These are phyloP conservation scores for Rhizomys pruinosus DNA, from an alignment of 2,113 vertebrate genomes.

Conservation along the genomic window DNA sequence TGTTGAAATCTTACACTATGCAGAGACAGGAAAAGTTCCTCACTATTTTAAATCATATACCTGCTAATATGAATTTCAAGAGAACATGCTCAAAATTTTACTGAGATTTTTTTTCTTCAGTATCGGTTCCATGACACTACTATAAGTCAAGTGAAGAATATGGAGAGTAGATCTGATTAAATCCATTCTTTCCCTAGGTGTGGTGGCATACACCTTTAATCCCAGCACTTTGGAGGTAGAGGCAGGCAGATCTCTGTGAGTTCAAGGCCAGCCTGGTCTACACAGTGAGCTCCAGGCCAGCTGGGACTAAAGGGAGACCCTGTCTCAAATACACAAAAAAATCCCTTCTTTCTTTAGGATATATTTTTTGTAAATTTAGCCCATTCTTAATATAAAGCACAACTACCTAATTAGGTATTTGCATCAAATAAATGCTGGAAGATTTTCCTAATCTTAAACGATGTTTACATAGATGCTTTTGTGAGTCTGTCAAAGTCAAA, in stretches of 20 bases:
- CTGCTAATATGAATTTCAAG: not conserved
- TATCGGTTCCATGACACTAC: not conserved
- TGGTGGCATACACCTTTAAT: no score
- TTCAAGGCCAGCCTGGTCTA: no score
- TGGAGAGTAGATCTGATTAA: conserved; percentile 26
- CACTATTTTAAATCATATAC: not conserved
- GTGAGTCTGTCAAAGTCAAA: conserved; percentile 46
- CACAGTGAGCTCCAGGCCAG: no score
- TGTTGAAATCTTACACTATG: not conserved
- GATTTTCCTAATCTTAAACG: conserved; percentile 5
- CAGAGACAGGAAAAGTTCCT: not conserved
- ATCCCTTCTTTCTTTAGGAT: not conserved
- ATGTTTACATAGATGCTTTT: not conserved
- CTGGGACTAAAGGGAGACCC: no score
- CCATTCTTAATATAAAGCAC: not conserved
- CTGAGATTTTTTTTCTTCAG: not conserved
- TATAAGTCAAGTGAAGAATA: not conserved
- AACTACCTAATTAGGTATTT: not conserved
- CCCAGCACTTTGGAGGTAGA: no score
- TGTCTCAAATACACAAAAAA: no score
- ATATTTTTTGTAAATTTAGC: no score
- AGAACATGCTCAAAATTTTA: not conserved
- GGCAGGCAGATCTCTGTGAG: no score
- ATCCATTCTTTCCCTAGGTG: not conserved
- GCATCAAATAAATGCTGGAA: conserved; percentile 34